Evolutionary conservation across 2,888 invertebrate species (phyloP).

Genomic region (Homarus gammarus): DNA sequence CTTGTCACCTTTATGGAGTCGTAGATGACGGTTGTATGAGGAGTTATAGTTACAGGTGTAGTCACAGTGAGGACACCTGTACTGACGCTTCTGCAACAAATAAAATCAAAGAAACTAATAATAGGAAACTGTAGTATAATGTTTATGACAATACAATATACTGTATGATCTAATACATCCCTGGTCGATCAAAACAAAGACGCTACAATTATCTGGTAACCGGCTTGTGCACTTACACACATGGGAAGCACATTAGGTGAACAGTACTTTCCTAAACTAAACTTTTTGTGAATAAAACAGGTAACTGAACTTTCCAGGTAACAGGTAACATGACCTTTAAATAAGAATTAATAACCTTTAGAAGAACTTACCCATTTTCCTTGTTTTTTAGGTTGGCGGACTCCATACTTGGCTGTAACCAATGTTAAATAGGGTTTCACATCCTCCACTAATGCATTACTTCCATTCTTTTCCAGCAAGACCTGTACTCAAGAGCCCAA

Average conservation of each 20-base stretch:
- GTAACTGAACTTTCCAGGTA: no score
- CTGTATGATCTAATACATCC: no score
- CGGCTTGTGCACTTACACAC: no score
- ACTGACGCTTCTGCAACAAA: constrained; percentile 73
- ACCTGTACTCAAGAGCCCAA: constrained; percentile 32
- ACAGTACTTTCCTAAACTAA: not conserved
- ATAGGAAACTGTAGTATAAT: not conserved
- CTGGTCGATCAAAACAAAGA: no score
- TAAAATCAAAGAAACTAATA: not conserved
- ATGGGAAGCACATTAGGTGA: not conserved
- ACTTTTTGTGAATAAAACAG: no score
- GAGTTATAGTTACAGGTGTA: constrained; percentile 76
- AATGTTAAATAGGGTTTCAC: constrained; percentile 36
- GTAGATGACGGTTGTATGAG: constrained; percentile 76
- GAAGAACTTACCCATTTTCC: constrained; percentile 71
- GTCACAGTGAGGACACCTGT: constrained; percentile 76
- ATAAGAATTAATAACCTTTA: not conserved
- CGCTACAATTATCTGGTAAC: no score
- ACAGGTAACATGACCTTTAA: not conserved
- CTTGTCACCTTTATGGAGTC: constrained; percentile 74
- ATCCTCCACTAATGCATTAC: constrained; percentile 55
- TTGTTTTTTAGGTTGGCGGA: constrained; percentile 36
- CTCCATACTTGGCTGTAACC: constrained; percentile 55
- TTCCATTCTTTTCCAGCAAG: not conserved
- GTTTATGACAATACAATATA: no score